Evolutionary conservation across 1,140 invertebrate genomes (phyloP).

Genomic region (Brachionus rotundiformis): DNA sequence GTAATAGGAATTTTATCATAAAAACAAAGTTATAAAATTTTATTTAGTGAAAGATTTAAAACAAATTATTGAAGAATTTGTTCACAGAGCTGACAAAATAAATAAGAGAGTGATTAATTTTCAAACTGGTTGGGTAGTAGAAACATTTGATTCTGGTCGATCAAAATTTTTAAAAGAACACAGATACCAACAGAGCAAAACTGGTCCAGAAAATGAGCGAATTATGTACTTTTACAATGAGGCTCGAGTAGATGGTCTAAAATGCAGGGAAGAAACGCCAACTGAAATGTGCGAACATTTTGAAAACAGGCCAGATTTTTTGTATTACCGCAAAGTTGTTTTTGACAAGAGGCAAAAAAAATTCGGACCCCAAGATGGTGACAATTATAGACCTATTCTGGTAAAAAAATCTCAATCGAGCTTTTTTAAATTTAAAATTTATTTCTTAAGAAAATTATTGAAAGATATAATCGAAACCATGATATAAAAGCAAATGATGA

Average conservation of each 20-base stretch:
- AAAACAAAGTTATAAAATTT: background rate
- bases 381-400: constrained; percentile 51
- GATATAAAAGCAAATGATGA: constrained; percentile 60
- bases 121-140: constrained; percentile 67
- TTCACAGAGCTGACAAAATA: constrained; percentile 43
- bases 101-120: constrained; percentile 68
- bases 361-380: constrained; percentile 59
- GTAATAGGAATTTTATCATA: background rate
- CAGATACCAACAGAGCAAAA: constrained; percentile 66
- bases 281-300: constrained; percentile 71
- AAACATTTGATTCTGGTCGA: constrained; percentile 73
- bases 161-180: constrained; percentile 73
- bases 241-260: constrained; percentile 71
- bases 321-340: constrained; percentile 65
- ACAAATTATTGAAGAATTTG: constrained; percentile 17
- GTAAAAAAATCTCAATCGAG: background rate
- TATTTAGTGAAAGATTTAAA: constrained; percentile 28
- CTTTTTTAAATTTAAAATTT: background rate
- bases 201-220: constrained; percentile 68
- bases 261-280: constrained; percentile 68
- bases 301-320: constrained; percentile 69
- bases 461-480: constrained; percentile 60
- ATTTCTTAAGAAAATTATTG: constrained; percentile 62
- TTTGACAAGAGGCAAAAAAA: constrained; percentile 63
- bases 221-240: constrained; percentile 73